Base-by-base conservation (phyloP, 2,888 invertebrate genomes). In the Phortica magna region DNA sequence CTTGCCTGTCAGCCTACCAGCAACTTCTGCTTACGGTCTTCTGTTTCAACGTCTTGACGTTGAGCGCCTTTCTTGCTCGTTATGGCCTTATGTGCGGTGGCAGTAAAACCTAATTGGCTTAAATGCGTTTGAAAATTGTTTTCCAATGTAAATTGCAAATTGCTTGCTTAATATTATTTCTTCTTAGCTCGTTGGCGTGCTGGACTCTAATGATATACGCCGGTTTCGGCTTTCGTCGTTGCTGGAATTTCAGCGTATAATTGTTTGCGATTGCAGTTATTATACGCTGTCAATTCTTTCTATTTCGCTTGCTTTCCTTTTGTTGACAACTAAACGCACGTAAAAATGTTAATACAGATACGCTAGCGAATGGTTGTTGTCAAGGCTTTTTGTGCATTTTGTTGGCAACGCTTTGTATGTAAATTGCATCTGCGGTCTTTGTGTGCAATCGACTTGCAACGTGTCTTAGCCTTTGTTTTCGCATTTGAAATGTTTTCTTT, bases 131-230 rank as follows among this genome's bases (percentile, higher is more conserved):
- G 75, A 81, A 81, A 79, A 74, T 80, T 65, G 73, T 41, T 48
- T 64, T 76, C 76, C 80, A 84, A 84, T 83, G 80, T 81, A 84
- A 85, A 84, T 82, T 83, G 80, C 76, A 81, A 83, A 84, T 85
- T 82, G 76, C 76, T 76, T 76, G 68, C 59, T 79, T 78, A 80
- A 84, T 81, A 80, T 79, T 78, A 79, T 78, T 71, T 78, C 77
- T 10, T 5, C 14, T 31, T 31, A 9, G 10, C 48, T 22, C 19
- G n/a, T 70, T 10, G 17, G 14, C 7, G n/a, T 71, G 48, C 48
- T 42, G 71, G 3, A 9, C 9, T 43, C 43, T 68, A 68, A 43
- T 68, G 68, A 68, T 68, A 68, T 68, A 43, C 68, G 68, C 43
- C 48, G 14, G 14, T 48, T 48, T 48, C 48, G 48, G 5, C 0